Percentiles rank a stretch among this genome's conserved stretches.
phyloP scores from a whole-genome alignment of 2,888 invertebrate genomes.

The Apotomis capreana region DNA sequence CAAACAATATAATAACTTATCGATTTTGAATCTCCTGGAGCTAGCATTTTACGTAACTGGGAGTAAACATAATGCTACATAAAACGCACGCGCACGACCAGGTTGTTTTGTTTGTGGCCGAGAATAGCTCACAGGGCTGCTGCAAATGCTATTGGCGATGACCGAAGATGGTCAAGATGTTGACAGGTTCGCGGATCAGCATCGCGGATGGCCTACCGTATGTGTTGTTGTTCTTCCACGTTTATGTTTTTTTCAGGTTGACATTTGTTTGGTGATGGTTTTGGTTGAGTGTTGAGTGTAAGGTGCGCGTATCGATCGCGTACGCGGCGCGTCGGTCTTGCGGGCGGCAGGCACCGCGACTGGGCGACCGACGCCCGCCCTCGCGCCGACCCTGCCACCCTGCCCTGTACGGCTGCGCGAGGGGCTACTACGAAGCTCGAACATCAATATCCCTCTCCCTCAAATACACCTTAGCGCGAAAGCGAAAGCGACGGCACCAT shows the following conservation, averaged over 20 bases:
- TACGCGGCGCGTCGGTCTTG: conserved; percentile 55
- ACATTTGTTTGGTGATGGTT: conserved; percentile 23
- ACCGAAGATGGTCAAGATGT: conserved; percentile 69
- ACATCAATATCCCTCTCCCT: not conserved
- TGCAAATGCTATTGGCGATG: conserved; percentile 59
- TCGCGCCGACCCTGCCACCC: conserved; percentile 49
- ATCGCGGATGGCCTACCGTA: conserved; percentile 48
- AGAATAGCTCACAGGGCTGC: conserved; percentile 60
- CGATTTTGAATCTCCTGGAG: conserved; percentile 62
- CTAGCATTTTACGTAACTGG: conserved; percentile 69
- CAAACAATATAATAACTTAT: conserved; percentile 63
- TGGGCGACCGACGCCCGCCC: conserved; percentile 60
- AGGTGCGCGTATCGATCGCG: conserved; percentile 69
- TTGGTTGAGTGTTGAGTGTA: conserved; percentile 35
- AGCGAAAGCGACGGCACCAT: not conserved
- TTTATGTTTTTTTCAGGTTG: conserved; percentile 34
- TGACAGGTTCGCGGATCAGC: conserved; percentile 52
- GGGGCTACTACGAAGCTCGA: no score
- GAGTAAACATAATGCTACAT: conserved; percentile 49
- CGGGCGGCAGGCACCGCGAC: conserved; percentile 81
- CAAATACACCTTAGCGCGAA: no score
- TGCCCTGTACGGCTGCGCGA: not conserved
- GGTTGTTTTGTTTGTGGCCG: conserved; percentile 43
- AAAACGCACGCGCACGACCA: conserved; percentile 47
- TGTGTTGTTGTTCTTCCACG: conserved; percentile 25